phyloP scores from a whole-genome alignment of 2,113 vertebrate genomes.

The Plectropomus leopardus region DNA sequence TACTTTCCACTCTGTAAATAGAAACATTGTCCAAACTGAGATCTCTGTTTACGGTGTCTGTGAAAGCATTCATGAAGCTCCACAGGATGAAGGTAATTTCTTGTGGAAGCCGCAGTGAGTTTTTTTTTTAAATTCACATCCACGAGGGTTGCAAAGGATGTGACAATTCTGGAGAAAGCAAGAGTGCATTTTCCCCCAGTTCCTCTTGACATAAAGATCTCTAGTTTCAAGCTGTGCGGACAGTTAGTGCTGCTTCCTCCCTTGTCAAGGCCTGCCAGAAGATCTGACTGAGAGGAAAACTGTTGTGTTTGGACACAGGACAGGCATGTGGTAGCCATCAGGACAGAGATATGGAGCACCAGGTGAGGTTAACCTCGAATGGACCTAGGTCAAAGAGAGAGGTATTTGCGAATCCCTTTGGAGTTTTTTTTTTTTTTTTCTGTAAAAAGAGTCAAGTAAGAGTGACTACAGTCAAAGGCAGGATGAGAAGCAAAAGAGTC shows the following conservation, averaged over 20 bases:
- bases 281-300: conserved; percentile 38
- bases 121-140: conserved; percentile 39
- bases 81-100: conserved; percentile 55
- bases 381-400: conserved; percentile 19
- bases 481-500: not conserved
- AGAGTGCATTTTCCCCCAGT: conserved; percentile 34
- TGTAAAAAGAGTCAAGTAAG: not conserved
- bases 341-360: conserved; percentile 42
- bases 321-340: conserved; percentile 74
- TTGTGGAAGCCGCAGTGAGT: conserved; percentile 22
- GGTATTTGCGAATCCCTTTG: conserved; percentile 21
- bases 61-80: conserved; percentile 63
- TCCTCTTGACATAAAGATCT: conserved; percentile 58
- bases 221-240: conserved; percentile 49
- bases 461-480: not conserved
- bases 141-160: conserved; percentile 28
- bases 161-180: conserved; percentile 38
- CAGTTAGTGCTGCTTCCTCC: conserved; percentile 45
- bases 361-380: conserved; percentile 46
- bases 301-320: conserved; percentile 69
- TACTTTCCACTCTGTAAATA: conserved; percentile 70
- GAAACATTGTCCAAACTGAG: conserved; percentile 58
- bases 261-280: conserved; percentile 39
- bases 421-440: conserved; percentile 3
- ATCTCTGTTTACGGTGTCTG: conserved; percentile 60